Evolutionary conservation across 2,113 vertebrate species (phyloP).

Genomic region (Gambusia holbrooki): DNA sequence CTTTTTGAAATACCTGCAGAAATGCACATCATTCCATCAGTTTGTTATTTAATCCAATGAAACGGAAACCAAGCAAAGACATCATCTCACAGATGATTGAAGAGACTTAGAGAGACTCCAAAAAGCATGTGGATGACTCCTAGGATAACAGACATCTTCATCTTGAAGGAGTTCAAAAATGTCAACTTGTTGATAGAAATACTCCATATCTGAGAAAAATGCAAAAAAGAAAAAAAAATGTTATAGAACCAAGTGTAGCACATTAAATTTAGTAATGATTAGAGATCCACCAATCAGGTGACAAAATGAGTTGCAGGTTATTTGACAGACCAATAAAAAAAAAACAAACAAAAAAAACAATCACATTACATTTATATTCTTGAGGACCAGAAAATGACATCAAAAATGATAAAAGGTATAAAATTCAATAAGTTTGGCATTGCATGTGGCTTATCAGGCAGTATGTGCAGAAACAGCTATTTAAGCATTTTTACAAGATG

Average conservation of each 20-base stretch:
- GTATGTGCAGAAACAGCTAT: not conserved
- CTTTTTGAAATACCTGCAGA: slow-evolving; percentile 92
- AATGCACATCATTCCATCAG: not conserved
- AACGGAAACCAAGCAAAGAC: not conserved
- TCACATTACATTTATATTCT: too few species aligned
- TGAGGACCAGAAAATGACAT: too few species aligned
- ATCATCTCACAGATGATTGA: slow-evolving; percentile 91
- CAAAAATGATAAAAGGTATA: too few species aligned
- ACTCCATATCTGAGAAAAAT: slow-evolving; percentile 90
- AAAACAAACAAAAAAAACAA: not conserved
- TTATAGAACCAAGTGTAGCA: not conserved
- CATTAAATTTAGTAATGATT: too few species aligned
- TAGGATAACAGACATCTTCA: slow-evolving; percentile 98
- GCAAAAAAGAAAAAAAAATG: not conserved
- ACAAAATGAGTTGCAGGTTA: not conserved
- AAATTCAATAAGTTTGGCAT: too few species aligned
- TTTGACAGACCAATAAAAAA: not conserved
- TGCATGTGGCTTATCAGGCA: not conserved
- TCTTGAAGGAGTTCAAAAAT: slow-evolving; percentile 98
- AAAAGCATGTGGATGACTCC: slow-evolving; percentile 97
- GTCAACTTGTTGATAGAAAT: slow-evolving; percentile 93
- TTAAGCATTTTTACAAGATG: not conserved
- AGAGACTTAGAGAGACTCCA: slow-evolving; percentile 90
- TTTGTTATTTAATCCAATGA: not conserved
- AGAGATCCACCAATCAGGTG: too few species aligned